Percentiles rank a stretch among this genome's conserved stretches.
Conservation (phyloP, 1,140 invertebrate genomes). For the Piezodorus guildinii region DNA sequence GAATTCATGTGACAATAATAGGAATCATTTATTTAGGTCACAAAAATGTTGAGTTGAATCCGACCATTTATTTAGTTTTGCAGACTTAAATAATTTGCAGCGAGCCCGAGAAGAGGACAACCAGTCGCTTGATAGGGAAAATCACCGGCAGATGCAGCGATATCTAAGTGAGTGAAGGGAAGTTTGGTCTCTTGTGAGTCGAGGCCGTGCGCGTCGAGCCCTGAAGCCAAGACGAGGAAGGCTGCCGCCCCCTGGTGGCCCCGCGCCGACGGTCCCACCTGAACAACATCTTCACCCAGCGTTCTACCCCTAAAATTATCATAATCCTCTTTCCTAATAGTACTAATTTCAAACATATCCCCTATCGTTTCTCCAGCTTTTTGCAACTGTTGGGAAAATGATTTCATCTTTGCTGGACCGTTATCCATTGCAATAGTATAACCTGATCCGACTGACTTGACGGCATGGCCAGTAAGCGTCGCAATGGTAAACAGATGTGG, state of each 20-base stretch:
- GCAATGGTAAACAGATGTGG: slow-evolving; percentile 90
- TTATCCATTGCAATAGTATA: slow-evolving; percentile 82
- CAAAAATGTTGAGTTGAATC: too few relatives aligned
- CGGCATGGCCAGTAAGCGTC: slow-evolving; percentile 84
- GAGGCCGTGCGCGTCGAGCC: slow-evolving; percentile 45
- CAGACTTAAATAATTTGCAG: too few relatives aligned
- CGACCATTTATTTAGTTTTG: too few relatives aligned
- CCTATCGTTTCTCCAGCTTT: slow-evolving; percentile 60
- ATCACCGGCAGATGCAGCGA: too few relatives aligned
- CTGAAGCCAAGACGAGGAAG: slow-evolving; percentile 77
- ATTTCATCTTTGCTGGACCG: slow-evolving; percentile 59
- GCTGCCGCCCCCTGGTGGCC: slow-evolving; percentile 76
- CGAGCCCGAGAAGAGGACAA: too few relatives aligned
- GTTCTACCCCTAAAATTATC: slow-evolving; percentile 50
- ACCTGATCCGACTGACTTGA: slow-evolving; percentile 57
- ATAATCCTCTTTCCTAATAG: slow-evolving; percentile 75
- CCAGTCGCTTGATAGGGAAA: too few relatives aligned
- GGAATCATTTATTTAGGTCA: too few relatives aligned
- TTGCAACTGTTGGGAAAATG: slow-evolving; percentile 53
- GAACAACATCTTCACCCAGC: slow-evolving; percentile 80
- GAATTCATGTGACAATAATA: too few relatives aligned
- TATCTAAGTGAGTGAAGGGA: too few relatives aligned
- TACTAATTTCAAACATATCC: slow-evolving; percentile 85
- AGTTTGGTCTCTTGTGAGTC: too few relatives aligned
- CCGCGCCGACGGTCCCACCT: slow-evolving; percentile 58